phyloP scores from a whole-genome alignment of 2,797 vertebrate species.

The Eospalax fontanierii region DNA sequence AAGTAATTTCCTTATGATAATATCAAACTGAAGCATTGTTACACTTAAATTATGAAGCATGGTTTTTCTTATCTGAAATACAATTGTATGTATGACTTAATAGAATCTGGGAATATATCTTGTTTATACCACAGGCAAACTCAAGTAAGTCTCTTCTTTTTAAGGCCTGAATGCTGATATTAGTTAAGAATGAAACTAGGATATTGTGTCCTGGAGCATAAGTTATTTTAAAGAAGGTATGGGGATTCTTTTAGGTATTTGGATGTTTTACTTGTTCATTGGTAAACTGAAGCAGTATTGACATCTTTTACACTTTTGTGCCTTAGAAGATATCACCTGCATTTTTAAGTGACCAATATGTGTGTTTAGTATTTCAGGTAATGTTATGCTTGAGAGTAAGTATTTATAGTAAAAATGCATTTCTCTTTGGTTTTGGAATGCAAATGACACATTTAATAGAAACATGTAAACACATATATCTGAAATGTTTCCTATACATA shows the following conservation, averaged over 20 bases:
- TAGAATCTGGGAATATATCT: slow-evolving; percentile 71
- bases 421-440: slow-evolving; percentile 55
- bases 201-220: slow-evolving; percentile 54
- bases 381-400: neutral
- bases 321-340: slow-evolving; percentile 32
- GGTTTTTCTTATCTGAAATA: slow-evolving; percentile 78
- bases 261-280: slow-evolving; percentile 27
- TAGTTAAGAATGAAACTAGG: slow-evolving; percentile 56
- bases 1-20: slow-evolving; percentile 86
- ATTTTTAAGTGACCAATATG: slow-evolving; percentile 27
- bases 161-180: slow-evolving; percentile 33
- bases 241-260: slow-evolving; percentile 55
- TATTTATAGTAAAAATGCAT: slow-evolving; percentile 60
- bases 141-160: slow-evolving; percentile 65
- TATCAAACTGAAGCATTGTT: slow-evolving; percentile 80
- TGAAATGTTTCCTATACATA: neutral
- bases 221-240: slow-evolving; percentile 44
- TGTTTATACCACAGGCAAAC: slow-evolving; percentile 71
- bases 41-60: slow-evolving; percentile 79
- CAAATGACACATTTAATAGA: slow-evolving; percentile 27
- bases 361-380: slow-evolving; percentile 28
- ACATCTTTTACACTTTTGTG: slow-evolving; percentile 24
- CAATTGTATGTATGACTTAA: slow-evolving; percentile 72
- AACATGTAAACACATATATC: neutral
- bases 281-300: slow-evolving; percentile 34